Conservation (phyloP, 2,888 invertebrate species). For the Oxycera nigricornis region DNA sequence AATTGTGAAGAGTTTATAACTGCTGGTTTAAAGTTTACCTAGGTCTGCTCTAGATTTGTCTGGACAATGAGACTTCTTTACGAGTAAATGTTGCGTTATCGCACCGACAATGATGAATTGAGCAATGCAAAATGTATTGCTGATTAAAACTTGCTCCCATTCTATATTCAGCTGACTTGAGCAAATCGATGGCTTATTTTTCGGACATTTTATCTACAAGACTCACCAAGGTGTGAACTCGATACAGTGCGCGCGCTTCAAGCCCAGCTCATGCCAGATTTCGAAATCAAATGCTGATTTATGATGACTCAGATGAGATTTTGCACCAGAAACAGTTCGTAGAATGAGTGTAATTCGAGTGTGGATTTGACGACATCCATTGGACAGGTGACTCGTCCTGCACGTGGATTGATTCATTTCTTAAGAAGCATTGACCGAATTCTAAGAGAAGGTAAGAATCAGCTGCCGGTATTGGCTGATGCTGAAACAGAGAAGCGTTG, state of each 20-base stretch:
- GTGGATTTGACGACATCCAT: not conserved
- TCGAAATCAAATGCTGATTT: conserved; percentile 16
- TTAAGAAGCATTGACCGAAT: not conserved
- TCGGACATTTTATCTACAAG: conserved; percentile 18
- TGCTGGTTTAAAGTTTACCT: not conserved
- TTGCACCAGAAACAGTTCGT: not conserved
- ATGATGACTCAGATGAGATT: conserved; percentile 18
- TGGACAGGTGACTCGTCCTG: not conserved
- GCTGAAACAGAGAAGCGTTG: not conserved
- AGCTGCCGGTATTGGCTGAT: not conserved
- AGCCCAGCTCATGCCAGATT: not conserved
- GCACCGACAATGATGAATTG: conserved; percentile 9
- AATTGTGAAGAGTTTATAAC: not conserved
- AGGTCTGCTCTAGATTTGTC: not conserved
- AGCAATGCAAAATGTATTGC: not conserved
- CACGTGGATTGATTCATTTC: conserved; percentile 3
- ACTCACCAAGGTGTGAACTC: not conserved
- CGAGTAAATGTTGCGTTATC: not conserved
- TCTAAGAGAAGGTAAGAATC: not conserved
- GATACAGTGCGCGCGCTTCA: not conserved
- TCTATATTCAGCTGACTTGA: not conserved
- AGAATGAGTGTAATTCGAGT: not conserved
- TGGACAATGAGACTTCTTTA: not conserved
- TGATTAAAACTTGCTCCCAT: conserved; percentile 20
- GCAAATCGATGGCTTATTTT: conserved; percentile 25